Evolutionary conservation across 2,797 vertebrate species (phyloP), one percentile per base, ranked within the genome.

Genomic region (Denticeps clupeoides): DNA sequence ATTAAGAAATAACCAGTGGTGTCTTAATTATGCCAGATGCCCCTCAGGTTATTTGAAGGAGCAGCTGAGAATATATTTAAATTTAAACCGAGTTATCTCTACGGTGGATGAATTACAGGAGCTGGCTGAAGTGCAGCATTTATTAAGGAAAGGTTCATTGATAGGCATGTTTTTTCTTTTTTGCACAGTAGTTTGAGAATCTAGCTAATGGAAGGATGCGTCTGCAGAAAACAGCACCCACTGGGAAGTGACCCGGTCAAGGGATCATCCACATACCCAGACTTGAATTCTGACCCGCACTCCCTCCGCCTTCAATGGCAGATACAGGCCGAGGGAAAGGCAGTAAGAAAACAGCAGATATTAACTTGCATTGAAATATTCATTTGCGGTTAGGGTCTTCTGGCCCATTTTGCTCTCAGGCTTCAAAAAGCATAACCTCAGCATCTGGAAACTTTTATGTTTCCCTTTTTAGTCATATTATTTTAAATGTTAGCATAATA

Each of bases 111-210:
- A 40, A 56, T 62, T 64, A 48, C 51, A 58, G 44, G 54, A 1
- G 42, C 52, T 49, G 45, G 49, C 53, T 62, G 33, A 45, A 58
- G 72, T 59, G 49, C 58, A 59, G 41, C 49, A 47, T 55, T 54
- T 64, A 70, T 63, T 69, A 64, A 75, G 68, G 52, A 65, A 59
- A 65, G 47, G 53, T 65, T 63, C 59, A 56, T 69, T 78, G 79
- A 70, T 73, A 55, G 57, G 57, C 63, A 73, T 73, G 58, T 68
- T 75, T 75, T 76, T n/a, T n/a, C n/a, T n/a, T n/a, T n/a, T n/a
- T n/a, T n/a, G n/a, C n/a, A n/a, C 50, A 54, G 31, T 41, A 61
- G 41, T 60, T 74, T 58, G 41, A 53, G 69, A 69, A 49, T 33
- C 55, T 50, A 63, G 55, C 63, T 41, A 67, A 49, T 60, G 38